These are phyloP conservation scores for Crepidodera aurea DNA, from an alignment of 2,888 invertebrate genomes.

Conservation along the genomic window DNA sequence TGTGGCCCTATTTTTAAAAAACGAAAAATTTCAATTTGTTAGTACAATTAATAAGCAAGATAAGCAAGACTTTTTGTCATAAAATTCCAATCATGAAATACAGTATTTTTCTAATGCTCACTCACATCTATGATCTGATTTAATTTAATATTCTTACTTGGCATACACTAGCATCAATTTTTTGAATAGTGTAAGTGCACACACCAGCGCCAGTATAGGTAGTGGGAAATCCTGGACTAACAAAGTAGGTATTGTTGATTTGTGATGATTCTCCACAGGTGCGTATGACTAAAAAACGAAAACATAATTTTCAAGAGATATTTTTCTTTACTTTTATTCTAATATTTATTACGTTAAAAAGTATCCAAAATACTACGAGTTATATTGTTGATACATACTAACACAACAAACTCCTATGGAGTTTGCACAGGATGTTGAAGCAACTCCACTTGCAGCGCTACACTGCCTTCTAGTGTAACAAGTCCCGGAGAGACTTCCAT, in stretches of 20 bases:
- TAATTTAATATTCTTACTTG: slow-evolving; percentile 67
- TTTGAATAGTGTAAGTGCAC: slow-evolving; percentile 75
- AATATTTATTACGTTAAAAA: neutral
- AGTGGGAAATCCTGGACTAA: slow-evolving; percentile 79
- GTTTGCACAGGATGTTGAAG: slow-evolving; percentile 75
- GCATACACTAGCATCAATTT: slow-evolving; percentile 73
- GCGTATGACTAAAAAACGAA: slow-evolving; percentile 71
- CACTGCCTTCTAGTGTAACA: slow-evolving; percentile 81
- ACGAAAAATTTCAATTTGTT: too few species aligned
- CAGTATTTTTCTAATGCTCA: too few species aligned
- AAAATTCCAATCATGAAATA: too few species aligned
- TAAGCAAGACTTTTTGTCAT: too few species aligned
- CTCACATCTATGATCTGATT: too few species aligned
- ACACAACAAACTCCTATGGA: slow-evolving; percentile 83
- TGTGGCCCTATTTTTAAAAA: too few species aligned
- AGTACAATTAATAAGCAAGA: too few species aligned
- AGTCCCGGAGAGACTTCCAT: slow-evolving; percentile 74
- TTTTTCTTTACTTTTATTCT: too few species aligned
- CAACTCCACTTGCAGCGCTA: slow-evolving; percentile 71
- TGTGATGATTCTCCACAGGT: slow-evolving; percentile 75
- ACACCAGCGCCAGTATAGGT: slow-evolving; percentile 73
- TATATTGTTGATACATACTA: slow-evolving; percentile 63
- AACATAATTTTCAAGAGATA: neutral
- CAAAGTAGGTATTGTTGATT: slow-evolving; percentile 85
- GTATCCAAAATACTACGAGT: neutral